phyloP scores from a whole-genome alignment of 1,140 invertebrate species.

The Trissolcus basalis region DNA sequence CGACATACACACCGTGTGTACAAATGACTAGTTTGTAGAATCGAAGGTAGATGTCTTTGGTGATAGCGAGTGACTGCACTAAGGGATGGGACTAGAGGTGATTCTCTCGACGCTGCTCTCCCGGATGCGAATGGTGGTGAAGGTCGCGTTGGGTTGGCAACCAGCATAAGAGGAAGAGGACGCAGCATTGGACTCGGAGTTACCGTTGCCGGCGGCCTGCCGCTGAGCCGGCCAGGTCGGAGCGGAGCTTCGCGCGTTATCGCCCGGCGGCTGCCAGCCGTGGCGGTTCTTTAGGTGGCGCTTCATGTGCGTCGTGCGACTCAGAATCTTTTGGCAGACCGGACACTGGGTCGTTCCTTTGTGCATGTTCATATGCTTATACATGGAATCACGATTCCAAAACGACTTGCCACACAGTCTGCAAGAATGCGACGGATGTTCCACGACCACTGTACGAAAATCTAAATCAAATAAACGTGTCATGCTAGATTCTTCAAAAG shows the following conservation, averaged over 20 bases:
- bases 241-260: slow-evolving; percentile 32
- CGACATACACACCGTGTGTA: slow-evolving; percentile 66
- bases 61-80: slow-evolving; percentile 62
- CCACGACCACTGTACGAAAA: slow-evolving; percentile 75
- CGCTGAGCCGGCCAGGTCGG: slow-evolving; percentile 46
- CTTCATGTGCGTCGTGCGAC: slow-evolving; percentile 76
- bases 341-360: slow-evolving; percentile 77
- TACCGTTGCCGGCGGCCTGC: slow-evolving; percentile 44
- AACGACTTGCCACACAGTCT: slow-evolving; percentile 77
- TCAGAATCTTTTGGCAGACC: slow-evolving; percentile 76
- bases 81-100: slow-evolving; percentile 76
- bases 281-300: slow-evolving; percentile 75
- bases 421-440: slow-evolving; percentile 76
- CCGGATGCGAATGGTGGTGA: slow-evolving; percentile 73
- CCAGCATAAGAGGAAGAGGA: no score
- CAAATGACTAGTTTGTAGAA: slow-evolving; percentile 72
- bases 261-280: slow-evolving; percentile 67
- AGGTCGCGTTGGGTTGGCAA: slow-evolving; percentile 60
- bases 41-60: slow-evolving; percentile 60
- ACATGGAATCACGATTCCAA: slow-evolving; percentile 77
- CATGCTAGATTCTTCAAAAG: slow-evolving; percentile 51
- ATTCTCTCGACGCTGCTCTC: slow-evolving; percentile 76
- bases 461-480: slow-evolving; percentile 74
- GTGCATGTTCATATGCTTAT: slow-evolving; percentile 78
- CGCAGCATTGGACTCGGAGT: slow-evolving; percentile 2